Base-by-base conservation (phyloP, 1,140 invertebrate species). In the Holcopasites calliopsidis region DNA sequence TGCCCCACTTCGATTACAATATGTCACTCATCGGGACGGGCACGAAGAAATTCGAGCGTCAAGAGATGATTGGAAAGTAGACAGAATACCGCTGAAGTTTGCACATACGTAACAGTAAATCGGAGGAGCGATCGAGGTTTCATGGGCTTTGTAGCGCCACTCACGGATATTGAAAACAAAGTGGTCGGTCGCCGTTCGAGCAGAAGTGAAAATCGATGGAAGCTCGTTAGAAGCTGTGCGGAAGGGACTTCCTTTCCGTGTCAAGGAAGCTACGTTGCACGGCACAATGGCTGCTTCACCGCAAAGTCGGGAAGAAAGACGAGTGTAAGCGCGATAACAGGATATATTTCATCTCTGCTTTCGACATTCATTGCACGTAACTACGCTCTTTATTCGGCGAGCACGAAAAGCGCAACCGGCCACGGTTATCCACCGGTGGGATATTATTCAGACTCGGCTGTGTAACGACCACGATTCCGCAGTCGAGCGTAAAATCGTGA, bases 281-380 rank as follows among this genome's bases (percentile, higher is more conserved):
- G 21, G n/a, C 8, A 33, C n/a, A 60, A 60, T 16, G 2, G 28
- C 10, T 13, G 35, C n/a, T 23, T 54, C 49, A 8, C 21, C 26
- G 16, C 23, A 31, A 21, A 18, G 6, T 13, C 10, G 47, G 18
- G 3, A n/a, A n/a, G 62, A 61, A 21, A 58, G 49, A 76, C 66
- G 57, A 49, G 31, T 26, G 28, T 50, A 55, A 75, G 47, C 55
- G 31, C 65, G 79, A 71, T 73, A 78, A 82, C 76, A 40, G 66
- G 70, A n/a, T 73, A 73, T 83, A 83, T 83, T 75, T 83, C 80
- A 83, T 79, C 61, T 47, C 26, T 31, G 18, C 31, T 28, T 28
- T 21, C 62, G 80, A 83, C 80, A 68, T 83, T 83, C 76, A 83
- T 81, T 79, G 76, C 77, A 49, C 65, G 61, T 76, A 83, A 83